A percentile compares a stretch with the other conserved stretches of the same genome.
Evolutionary conservation across 2,797 vertebrate species (phyloP).

Genomic region (Adrianichthys oophorus): DNA sequence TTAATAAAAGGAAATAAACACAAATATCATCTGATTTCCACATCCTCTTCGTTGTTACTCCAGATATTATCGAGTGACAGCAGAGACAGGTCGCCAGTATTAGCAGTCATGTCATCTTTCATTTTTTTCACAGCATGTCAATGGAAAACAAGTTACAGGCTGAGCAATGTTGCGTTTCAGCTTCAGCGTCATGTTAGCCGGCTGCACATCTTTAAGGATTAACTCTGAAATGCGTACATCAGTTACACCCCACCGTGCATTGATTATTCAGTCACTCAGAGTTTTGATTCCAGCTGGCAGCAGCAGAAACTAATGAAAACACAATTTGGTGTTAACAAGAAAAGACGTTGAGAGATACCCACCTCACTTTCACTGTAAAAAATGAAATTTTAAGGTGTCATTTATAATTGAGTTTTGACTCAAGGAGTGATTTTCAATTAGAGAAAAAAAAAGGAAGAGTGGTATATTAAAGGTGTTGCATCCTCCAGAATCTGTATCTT

Average conservation of each 20-base stretch:
- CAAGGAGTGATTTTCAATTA: slow-evolving; percentile 8
- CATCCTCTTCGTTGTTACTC: no score
- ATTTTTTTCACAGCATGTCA: no score
- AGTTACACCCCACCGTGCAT: slow-evolving; percentile 65
- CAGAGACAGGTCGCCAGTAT: no score
- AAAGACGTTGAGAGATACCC: slow-evolving; percentile 10
- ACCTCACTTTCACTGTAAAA: slow-evolving; percentile 15
- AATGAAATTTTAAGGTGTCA: slow-evolving; percentile 2
- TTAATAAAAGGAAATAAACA: no score
- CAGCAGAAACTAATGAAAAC: slow-evolving; percentile 39
- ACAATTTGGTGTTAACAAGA: slow-evolving; percentile 20
- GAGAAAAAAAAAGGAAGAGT: slow-evolving; percentile 11
- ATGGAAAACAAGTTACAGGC: slow-evolving; percentile 12
- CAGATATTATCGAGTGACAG: no score
- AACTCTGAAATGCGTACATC: slow-evolving; percentile 49
- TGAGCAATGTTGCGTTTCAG: slow-evolving; percentile 31
- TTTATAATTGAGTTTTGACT: slow-evolving; percentile 17
- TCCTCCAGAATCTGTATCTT: neutral
- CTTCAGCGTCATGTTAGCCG: slow-evolving; percentile 22
- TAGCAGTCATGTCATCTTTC: no score
- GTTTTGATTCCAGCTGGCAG: slow-evolving; percentile 48
- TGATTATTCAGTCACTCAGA: slow-evolving; percentile 55
- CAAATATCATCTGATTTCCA: no score
- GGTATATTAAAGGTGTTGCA: slow-evolving; percentile 9
- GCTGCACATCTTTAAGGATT: slow-evolving; percentile 46